Evolutionary conservation across 2,888 invertebrate species (phyloP), one percentile per base, ranked within the genome.

Genomic region (Acrocera orbiculus): DNA sequence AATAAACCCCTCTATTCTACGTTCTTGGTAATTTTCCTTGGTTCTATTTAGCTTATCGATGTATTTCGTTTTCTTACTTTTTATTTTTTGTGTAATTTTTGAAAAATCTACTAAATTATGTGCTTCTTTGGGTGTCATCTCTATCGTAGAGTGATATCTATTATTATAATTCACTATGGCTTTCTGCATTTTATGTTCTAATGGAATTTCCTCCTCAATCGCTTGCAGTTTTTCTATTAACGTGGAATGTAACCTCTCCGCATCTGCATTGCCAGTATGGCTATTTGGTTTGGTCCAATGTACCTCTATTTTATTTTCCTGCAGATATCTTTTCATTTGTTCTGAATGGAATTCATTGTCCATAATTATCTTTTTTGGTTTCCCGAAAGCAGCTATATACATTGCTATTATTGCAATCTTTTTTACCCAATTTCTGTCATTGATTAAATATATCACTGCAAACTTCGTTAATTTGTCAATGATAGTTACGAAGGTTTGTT

Each of bases 221-320:
- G 32, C 37, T 26, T 32, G 32, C 9, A 37, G 15, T 24, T 37
- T 37, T 37, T 37, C 37, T 26, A 33, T 27, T 9, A 37, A 23
- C 16, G 30, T 30, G 7, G 32, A 33, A 29, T 37, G 33, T 27
- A 33, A 17, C 20, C 36, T 32, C 14, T 36, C 36, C 4, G 17
- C 29, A 17, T 29, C 29, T 16, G 17, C 16, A 11, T 31, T 16
- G 5, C 30, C 30, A 11, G 20, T 35, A 25, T 31, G 30, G 27
- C 9, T 36, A 28, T 36, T 36, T n/a, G 31, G 24, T 16, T 31
- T 31, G 4, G 31, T 31, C 24, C 24, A 24, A 31, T 31, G 24
- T 5, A 31, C 16, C 11, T 31, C 15, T 4, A 31, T 14, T 10
- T 16, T 16, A 5, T 31, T n/a, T 4, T 15, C 13, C 8, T 16